These are phyloP conservation scores for Oncopodura yosiiana DNA, from an alignment of 1,140 invertebrate genomes.

Conservation along the genomic window DNA sequence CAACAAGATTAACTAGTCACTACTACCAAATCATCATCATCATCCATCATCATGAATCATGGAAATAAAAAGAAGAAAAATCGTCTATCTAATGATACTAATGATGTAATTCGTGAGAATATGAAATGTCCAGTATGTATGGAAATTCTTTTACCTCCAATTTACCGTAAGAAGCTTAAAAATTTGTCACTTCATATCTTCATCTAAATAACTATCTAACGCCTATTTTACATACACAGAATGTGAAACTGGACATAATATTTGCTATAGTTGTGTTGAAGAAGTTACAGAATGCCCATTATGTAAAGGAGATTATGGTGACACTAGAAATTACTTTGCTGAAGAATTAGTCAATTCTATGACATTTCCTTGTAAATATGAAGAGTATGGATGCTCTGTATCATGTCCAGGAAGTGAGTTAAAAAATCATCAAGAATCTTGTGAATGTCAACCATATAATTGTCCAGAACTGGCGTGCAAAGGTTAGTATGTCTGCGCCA, in stretches of 20 bases:
- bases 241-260: conserved; percentile 5
- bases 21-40: no score
- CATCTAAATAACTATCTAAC: no score
- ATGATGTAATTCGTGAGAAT: neutral
- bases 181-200: neutral
- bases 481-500: no score
- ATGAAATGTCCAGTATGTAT: conserved; percentile 17
- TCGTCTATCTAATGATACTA: neutral
- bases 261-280: conserved; percentile 6
- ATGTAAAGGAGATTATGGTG: conserved; percentile 15
- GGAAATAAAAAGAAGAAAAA: no score
- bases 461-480: conserved; percentile 16
- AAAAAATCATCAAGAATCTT: conserved; percentile 11
- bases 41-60: no score
- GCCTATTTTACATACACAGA: no score
- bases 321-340: conserved; percentile 19
- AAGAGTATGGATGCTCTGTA: conserved; percentile 10
- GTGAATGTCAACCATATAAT: conserved; percentile 13
- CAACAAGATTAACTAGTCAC: no score
- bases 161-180: conserved; percentile 1
- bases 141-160: conserved; percentile 7
- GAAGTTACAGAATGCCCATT: conserved; percentile 12
- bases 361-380: conserved; percentile 14
- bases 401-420: conserved; percentile 6
- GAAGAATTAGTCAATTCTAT: conserved; percentile 17